Conservation (phyloP, 2,797 vertebrate species). For the Chelmon rostratus region DNA sequence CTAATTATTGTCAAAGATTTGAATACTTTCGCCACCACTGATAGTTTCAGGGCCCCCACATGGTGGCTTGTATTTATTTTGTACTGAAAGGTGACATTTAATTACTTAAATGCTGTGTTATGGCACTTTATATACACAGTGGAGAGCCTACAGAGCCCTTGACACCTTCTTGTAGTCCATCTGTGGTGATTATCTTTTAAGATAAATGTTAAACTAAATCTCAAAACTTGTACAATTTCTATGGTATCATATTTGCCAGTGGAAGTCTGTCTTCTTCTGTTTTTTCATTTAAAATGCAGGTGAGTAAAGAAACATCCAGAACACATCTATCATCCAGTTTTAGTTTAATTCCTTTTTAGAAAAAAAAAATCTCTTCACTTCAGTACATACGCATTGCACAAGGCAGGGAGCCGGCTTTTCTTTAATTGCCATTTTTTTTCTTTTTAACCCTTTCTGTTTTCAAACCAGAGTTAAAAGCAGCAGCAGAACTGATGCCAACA, state of each 20-base stretch:
- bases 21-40: not conserved
- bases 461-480: slow-evolving; percentile 72
- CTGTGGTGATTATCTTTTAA: not conserved
- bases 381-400: slow-evolving; percentile 80
- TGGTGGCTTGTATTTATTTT: not conserved
- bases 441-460: slow-evolving; percentile 46
- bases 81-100: too few relatives aligned
- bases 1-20: not conserved
- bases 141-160: too few relatives aligned
- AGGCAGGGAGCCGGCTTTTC: slow-evolving; percentile 55
- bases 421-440: not conserved
- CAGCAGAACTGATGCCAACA: slow-evolving; percentile 69
- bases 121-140: not conserved
- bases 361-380: slow-evolving; percentile 75
- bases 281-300: not conserved
- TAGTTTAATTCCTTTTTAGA: slow-evolving; percentile 78
- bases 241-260: too few relatives aligned
- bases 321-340: slow-evolving; percentile 62
- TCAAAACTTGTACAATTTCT: not conserved
- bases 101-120: not conserved
- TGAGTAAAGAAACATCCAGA: slow-evolving; percentile 23
- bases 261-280: too few relatives aligned
- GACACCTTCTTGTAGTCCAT: not conserved
- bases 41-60: not conserved
- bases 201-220: not conserved